phyloP scores from a whole-genome alignment of 2,113 vertebrate species.

The Sylvilagus bachmani region DNA sequence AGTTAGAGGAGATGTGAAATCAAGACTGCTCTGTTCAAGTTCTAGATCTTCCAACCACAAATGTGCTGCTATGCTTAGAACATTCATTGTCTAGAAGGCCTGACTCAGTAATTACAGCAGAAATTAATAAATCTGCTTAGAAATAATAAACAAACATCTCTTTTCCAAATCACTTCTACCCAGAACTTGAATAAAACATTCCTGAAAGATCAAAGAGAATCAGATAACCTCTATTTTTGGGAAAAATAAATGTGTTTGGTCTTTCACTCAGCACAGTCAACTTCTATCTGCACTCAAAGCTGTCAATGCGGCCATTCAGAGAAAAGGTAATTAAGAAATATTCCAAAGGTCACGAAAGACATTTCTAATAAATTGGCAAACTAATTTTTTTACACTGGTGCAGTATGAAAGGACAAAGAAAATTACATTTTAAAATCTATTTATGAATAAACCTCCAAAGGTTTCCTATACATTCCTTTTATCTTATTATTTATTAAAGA shows the following conservation, averaged over 20 bases:
- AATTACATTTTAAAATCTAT: slow-evolving; percentile 50
- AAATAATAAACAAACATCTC: background rate
- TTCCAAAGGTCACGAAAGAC: slow-evolving; percentile 66
- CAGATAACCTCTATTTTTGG: background rate
- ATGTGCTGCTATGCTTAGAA: background rate
- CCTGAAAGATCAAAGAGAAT: slow-evolving; percentile 59
- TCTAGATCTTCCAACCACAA: background rate
- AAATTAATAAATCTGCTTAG: slow-evolving; percentile 52
- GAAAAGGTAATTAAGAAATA: slow-evolving; percentile 65
- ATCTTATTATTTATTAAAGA: slow-evolving; percentile 59
- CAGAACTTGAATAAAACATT: slow-evolving; percentile 57
- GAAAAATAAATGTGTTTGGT: slow-evolving; percentile 50
- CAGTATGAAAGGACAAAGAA: background rate
- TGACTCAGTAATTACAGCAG: background rate
- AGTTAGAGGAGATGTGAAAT: background rate
- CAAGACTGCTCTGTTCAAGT: background rate
- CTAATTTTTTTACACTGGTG: slow-evolving; percentile 40
- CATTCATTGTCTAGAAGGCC: slow-evolving; percentile 26
- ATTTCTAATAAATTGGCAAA: slow-evolving; percentile 62
- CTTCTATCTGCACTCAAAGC: slow-evolving; percentile 64
- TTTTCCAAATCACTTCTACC: slow-evolving; percentile 41
- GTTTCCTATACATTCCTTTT: slow-evolving; percentile 11
- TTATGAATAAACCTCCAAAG: slow-evolving; percentile 40
- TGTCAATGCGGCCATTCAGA: slow-evolving; percentile 35
- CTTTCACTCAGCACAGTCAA: slow-evolving; percentile 57